Conservation (phyloP, 2,888 invertebrate species). For the Willowsia nigromaculata region DNA sequence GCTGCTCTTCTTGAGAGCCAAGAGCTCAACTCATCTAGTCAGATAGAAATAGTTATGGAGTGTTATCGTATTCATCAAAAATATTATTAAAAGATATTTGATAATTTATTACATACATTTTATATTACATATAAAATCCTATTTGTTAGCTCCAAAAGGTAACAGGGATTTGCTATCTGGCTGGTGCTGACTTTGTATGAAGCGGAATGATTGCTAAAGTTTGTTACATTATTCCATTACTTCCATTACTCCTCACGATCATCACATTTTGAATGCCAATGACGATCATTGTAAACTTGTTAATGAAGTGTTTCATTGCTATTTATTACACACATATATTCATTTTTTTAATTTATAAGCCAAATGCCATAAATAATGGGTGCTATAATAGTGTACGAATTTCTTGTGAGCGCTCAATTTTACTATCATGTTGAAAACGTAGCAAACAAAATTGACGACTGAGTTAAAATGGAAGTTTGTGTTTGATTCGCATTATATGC, state of each 20-base stretch:
- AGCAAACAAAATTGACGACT: too few relatives aligned
- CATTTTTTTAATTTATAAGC: constrained; percentile 49
- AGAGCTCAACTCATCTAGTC: not conserved
- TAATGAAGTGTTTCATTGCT: constrained; percentile 64
- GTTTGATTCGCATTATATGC: not conserved
- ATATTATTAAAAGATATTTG: too few relatives aligned
- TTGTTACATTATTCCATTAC: constrained; percentile 2
- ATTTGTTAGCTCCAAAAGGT: not conserved
- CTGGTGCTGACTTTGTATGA: too few relatives aligned
- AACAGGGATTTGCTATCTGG: not conserved
- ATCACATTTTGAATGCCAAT: constrained; percentile 43
- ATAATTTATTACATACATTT: not conserved
- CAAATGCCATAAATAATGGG: constrained; percentile 40
- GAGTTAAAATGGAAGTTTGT: not conserved
- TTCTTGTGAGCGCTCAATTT: not conserved
- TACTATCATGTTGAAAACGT: too few relatives aligned
- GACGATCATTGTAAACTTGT: constrained; percentile 52
- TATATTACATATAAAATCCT: not conserved
- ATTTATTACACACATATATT: constrained; percentile 56
- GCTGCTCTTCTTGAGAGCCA: not conserved
- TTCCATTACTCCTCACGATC: constrained; percentile 10
- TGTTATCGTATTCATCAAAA: too few relatives aligned
- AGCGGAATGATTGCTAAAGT: not conserved
- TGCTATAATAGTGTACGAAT: constrained; percentile 17
- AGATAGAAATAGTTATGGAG: too few relatives aligned